Conservation (phyloP, 2,888 invertebrate species). For the Drosophila conformis region DNA sequence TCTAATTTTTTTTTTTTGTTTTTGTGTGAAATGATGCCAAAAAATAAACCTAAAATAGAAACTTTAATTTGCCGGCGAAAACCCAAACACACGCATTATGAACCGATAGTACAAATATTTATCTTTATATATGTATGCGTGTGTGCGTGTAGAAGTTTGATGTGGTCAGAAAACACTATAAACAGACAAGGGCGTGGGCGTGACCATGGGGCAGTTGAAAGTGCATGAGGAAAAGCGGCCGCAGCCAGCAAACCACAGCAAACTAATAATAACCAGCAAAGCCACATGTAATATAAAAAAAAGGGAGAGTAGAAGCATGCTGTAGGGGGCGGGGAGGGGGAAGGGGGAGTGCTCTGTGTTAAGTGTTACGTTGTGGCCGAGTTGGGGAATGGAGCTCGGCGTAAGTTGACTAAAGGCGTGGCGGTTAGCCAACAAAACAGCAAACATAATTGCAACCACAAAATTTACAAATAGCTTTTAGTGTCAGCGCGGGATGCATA, state of each 20-base stretch:
- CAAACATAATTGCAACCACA: conserved; percentile 81
- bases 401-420: conserved; percentile 21
- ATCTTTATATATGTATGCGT: conserved; percentile 31
- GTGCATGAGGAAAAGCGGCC: conserved; percentile 55
- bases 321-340: background rate
- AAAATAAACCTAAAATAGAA: conserved; percentile 30
- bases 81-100: conserved; percentile 27
- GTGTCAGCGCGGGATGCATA: conserved; percentile 73
- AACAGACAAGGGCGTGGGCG: conserved; percentile 34
- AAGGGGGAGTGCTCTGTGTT: conserved; percentile 27
- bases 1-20: conserved; percentile 1
- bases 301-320: background rate
- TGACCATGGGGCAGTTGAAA: conserved; percentile 20
- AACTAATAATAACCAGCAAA: conserved; percentile 77
- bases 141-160: conserved; percentile 23
- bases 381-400: background rate
- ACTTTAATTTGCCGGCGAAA: conserved; percentile 45
- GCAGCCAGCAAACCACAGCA: conserved; percentile 65
- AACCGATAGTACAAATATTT: conserved; percentile 58
- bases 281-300: conserved; percentile 54
- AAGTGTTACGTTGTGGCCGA: conserved; percentile 42
- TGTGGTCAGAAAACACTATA: conserved; percentile 63
- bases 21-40: conserved; percentile 17
- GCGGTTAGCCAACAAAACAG: conserved; percentile 63
- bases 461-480: conserved; percentile 82